Percentiles rank a stretch among this genome's conserved stretches.
These are phyloP conservation scores for Caenorhabditis sp. DNA, from an alignment of 2,888 invertebrate genomes.

Conservation along the genomic window DNA sequence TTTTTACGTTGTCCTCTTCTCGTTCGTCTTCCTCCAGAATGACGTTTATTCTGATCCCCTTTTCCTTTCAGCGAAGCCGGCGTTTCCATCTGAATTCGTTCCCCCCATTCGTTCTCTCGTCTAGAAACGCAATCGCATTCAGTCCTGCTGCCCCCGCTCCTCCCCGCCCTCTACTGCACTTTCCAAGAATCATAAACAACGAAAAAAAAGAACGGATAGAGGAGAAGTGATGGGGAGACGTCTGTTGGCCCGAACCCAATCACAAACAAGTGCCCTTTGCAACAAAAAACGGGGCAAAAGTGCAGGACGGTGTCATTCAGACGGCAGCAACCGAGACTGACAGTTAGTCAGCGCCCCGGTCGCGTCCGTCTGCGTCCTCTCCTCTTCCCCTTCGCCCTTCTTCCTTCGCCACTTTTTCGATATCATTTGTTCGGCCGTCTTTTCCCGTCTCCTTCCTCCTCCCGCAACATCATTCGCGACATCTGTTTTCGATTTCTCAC, in stretches of 20 bases:
- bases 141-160: background rate
- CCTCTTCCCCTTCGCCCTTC: background rate
- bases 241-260: conserved; percentile 1
- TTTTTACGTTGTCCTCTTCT: background rate
- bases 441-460: conserved; percentile 6
- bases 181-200: conserved; percentile 11
- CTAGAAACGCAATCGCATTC: background rate
- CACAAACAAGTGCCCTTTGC: conserved; percentile 38
- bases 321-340: conserved; percentile 7
- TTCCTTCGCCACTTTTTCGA: conserved; percentile 10
- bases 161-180: conserved; percentile 22
- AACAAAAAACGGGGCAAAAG: conserved; percentile 10
- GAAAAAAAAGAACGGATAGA: conserved; percentile 2
- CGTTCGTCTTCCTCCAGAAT: background rate
- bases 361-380: conserved; percentile 9
- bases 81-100: too few relatives aligned
- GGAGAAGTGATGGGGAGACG: background rate
- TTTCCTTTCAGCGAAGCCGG: too few relatives aligned
- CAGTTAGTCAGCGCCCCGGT: conserved; percentile 14
- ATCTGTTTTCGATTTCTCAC: conserved; percentile 38
- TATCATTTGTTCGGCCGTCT: conserved; percentile 25
- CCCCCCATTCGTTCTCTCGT: background rate
- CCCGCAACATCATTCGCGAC: background rate
- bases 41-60: background rate
- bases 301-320: conserved; percentile 25